A percentile compares a stretch with the other conserved stretches of the same genome.
Conservation (phyloP, 1,140 invertebrate genomes). For the Drosophila kanapiae region DNA sequence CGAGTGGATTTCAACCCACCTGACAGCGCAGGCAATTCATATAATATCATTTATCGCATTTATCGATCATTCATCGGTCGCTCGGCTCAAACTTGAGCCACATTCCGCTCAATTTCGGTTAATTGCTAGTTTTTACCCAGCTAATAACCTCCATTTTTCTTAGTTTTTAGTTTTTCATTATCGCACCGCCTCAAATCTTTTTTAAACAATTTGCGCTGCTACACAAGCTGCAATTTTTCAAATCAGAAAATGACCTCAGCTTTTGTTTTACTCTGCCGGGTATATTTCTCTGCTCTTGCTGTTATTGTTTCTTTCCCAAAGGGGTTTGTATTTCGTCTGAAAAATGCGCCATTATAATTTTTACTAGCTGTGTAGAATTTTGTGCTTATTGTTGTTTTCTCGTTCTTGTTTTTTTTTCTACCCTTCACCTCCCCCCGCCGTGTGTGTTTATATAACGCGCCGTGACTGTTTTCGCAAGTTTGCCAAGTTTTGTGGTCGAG, state of each 20-base stretch:
- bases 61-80: slow-evolving; percentile 28
- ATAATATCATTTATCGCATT: slow-evolving; percentile 65
- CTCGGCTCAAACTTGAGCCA: slow-evolving; percentile 50
- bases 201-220: slow-evolving; percentile 32
- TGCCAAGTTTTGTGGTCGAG: slow-evolving; percentile 50
- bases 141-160: slow-evolving; percentile 59
- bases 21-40: slow-evolving; percentile 20
- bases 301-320: slow-evolving; percentile 17
- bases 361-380: slow-evolving; percentile 57
- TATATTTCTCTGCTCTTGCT: not conserved
- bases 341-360: slow-evolving; percentile 63
- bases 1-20: slow-evolving; percentile 15
- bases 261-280: slow-evolving; percentile 30
- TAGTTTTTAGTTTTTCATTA: slow-evolving; percentile 38
- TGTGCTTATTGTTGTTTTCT: slow-evolving; percentile 18
- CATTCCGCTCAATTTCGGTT: slow-evolving; percentile 67
- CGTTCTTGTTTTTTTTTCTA: slow-evolving; percentile 7
- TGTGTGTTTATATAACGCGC: slow-evolving; percentile 55
- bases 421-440: not conserved
- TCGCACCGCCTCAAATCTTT: slow-evolving; percentile 30
- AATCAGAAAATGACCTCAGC: slow-evolving; percentile 66
- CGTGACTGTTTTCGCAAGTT: slow-evolving; percentile 78
- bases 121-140: slow-evolving; percentile 63
- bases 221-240: slow-evolving; percentile 60
- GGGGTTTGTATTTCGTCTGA: slow-evolving; percentile 56